phyloP scores from a whole-genome alignment of 2,797 vertebrate species.

The Etheostoma perlongum region DNA sequence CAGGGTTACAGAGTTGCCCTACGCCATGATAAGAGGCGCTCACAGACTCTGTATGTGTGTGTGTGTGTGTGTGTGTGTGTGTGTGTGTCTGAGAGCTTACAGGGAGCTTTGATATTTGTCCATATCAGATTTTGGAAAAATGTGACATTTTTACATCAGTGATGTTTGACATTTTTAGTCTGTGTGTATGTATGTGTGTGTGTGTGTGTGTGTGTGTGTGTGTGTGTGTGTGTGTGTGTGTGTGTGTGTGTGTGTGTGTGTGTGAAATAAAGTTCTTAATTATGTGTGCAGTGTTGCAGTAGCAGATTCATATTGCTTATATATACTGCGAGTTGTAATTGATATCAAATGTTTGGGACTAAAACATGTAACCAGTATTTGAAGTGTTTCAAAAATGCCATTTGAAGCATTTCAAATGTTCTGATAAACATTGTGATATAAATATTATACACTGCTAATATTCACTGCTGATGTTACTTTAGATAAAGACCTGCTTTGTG shows the following conservation, averaged over 20 bases:
- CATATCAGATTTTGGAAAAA: slow-evolving; percentile 18
- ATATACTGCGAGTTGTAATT: slow-evolving; percentile 15
- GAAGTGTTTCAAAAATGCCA: background rate
- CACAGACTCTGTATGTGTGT: slow-evolving; percentile 5
- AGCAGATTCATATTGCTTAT: background rate
- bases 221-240: background rate
- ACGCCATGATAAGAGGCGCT: slow-evolving; percentile 26
- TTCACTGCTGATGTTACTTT: background rate
- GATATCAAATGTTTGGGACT: background rate
- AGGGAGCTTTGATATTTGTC: slow-evolving; percentile 17
- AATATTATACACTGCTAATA: slow-evolving; percentile 2
- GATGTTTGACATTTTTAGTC: slow-evolving; percentile 25
- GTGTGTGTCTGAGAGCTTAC: slow-evolving; percentile 19
- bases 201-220: background rate
- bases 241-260: background rate
- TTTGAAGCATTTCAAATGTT: background rate
- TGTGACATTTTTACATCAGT: slow-evolving; percentile 12
- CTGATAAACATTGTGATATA: background rate
- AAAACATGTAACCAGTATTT: background rate
- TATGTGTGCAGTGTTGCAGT: background rate
- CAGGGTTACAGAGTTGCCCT: slow-evolving; percentile 53
- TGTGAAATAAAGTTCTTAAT: slow-evolving; percentile 25
- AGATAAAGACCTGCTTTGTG: slow-evolving; percentile 12
- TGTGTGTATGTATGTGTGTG: background rate
- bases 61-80: slow-evolving; percentile 22